A percentile compares a stretch with the other conserved stretches of the same genome.
These are phyloP conservation scores for Carlito syrichta DNA, from an alignment of 2,113 vertebrate genomes.

Conservation along the genomic window DNA sequence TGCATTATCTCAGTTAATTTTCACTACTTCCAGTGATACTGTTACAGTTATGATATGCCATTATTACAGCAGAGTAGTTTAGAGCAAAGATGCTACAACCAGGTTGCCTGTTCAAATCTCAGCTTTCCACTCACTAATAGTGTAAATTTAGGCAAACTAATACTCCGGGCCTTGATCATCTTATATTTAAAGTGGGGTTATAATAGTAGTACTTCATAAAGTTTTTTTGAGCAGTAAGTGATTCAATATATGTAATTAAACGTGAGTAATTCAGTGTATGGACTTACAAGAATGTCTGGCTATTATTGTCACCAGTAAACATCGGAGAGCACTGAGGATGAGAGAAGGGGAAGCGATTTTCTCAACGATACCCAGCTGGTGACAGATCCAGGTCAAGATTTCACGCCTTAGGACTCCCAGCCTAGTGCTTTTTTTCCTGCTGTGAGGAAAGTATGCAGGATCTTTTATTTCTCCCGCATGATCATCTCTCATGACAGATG, in stretches of 20 bases:
- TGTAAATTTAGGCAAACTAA: neutral
- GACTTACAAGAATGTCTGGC: neutral
- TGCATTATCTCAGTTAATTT: neutral
- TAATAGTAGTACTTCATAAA: neutral
- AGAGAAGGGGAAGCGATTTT: neutral
- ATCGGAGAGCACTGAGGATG: neutral
- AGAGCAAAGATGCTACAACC: neutral
- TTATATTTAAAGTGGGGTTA: neutral
- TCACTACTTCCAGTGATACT: neutral
- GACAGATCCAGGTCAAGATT: neutral
- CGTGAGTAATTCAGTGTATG: no score
- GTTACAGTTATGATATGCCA: neutral
- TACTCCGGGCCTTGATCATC: neutral
- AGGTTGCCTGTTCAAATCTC: neutral
- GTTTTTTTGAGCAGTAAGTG: neutral
- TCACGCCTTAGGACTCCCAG: neutral
- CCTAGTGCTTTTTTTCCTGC: neutral
- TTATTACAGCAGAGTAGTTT: neutral
- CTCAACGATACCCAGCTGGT: neutral
- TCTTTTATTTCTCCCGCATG: neutral
- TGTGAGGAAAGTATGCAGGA: neutral
- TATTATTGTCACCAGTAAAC: neutral
- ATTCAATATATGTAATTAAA: neutral
- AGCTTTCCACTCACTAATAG: neutral
- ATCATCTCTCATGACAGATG: neutral